These are phyloP conservation scores for Melanerpes aurifrons DNA, from an alignment of 2,113 vertebrate genomes.

Conservation along the genomic window DNA sequence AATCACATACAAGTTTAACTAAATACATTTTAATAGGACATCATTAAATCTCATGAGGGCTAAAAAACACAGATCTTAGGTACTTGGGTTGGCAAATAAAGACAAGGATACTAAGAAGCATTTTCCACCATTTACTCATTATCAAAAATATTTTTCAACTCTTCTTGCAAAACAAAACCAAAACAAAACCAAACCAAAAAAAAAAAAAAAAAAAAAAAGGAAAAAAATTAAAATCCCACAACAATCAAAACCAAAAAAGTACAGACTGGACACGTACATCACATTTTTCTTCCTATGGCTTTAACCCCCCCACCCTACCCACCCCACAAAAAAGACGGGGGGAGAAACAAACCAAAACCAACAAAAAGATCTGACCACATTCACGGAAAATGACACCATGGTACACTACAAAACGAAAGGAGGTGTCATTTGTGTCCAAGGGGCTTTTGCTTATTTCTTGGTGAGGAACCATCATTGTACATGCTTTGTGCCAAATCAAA, in stretches of 20 bases:
- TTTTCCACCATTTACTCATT: slow-evolving; percentile 90
- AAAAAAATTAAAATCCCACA: too few species aligned
- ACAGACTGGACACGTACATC: slow-evolving; percentile 86
- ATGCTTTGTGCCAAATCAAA: slow-evolving; percentile 85
- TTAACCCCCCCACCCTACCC: slow-evolving; percentile 82
- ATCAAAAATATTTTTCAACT: slow-evolving; percentile 96
- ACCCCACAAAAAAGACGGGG: slow-evolving; percentile 70
- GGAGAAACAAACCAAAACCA: slow-evolving; percentile 75
- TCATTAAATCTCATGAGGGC: slow-evolving; percentile 71
- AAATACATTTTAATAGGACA: slow-evolving; percentile 83
- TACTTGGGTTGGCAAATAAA: slow-evolving; percentile 84
- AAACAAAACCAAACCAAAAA: too few species aligned
- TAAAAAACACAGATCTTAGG: slow-evolving; percentile 77
- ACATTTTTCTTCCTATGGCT: slow-evolving; percentile 93
- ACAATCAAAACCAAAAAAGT: slow-evolving; percentile 71
- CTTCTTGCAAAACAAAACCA: slow-evolving; percentile 88
- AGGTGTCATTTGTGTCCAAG: slow-evolving; percentile 83
- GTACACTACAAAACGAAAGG: slow-evolving; percentile 83
- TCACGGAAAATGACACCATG: slow-evolving; percentile 87
- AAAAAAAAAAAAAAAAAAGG: too few species aligned
- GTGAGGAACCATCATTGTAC: slow-evolving; percentile 81
- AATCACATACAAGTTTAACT: slow-evolving; percentile 81
- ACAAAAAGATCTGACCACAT: slow-evolving; percentile 85
- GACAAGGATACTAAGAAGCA: slow-evolving; percentile 88
- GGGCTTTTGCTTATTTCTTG: slow-evolving; percentile 76